Evolutionary conservation across 37 sponge, comb jelly and placozoan genomes (phyloP).

Genomic region (Cladorhizidae sp.): DNA sequence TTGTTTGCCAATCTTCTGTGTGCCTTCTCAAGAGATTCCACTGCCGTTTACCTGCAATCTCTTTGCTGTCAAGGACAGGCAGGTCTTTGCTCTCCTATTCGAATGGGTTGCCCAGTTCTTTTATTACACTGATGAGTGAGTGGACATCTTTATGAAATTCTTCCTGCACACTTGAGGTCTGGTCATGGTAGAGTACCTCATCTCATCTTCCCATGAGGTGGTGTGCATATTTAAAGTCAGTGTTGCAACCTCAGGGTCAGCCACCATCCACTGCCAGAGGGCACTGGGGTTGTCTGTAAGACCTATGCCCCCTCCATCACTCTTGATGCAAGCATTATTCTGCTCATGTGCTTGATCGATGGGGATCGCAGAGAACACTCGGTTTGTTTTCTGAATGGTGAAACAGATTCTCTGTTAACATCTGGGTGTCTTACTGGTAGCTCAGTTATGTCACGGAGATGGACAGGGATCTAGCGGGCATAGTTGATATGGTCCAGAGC

Average conservation of each 20-base stretch:
- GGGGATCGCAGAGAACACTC: constrained; percentile 41
- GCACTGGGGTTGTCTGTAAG: too few relatives aligned
- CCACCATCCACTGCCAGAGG: constrained; percentile 33
- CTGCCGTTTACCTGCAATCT: constrained; percentile 38
- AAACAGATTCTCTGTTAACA: constrained; percentile 7
- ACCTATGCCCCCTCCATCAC: too few relatives aligned
- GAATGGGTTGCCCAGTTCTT: constrained; percentile 54
- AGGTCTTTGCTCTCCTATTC: constrained; percentile 29
- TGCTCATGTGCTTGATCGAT: too few relatives aligned
- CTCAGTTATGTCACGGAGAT: constrained; percentile 18
- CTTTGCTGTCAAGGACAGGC: constrained; percentile 50
- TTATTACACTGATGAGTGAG: constrained; percentile 35
- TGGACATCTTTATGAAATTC: too few relatives aligned
- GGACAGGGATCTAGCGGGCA: constrained; percentile 24
- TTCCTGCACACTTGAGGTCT: constrained; percentile 33
- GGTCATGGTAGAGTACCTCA: constrained; percentile 40
- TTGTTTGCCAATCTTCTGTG: constrained; percentile 20
- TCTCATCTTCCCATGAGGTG: not conserved
- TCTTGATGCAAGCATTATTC: too few relatives aligned
- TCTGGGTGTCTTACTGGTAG: constrained; percentile 7
- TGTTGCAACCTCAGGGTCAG: constrained; percentile 35
- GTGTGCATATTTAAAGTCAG: constrained; percentile 1
- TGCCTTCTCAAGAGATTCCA: too few relatives aligned
- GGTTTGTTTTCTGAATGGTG: constrained; percentile 22
- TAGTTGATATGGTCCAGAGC: constrained; percentile 21